These are phyloP conservation scores for Paramormyrops kingsleyae DNA, from an alignment of 2,113 vertebrate genomes.

Conservation along the genomic window DNA sequence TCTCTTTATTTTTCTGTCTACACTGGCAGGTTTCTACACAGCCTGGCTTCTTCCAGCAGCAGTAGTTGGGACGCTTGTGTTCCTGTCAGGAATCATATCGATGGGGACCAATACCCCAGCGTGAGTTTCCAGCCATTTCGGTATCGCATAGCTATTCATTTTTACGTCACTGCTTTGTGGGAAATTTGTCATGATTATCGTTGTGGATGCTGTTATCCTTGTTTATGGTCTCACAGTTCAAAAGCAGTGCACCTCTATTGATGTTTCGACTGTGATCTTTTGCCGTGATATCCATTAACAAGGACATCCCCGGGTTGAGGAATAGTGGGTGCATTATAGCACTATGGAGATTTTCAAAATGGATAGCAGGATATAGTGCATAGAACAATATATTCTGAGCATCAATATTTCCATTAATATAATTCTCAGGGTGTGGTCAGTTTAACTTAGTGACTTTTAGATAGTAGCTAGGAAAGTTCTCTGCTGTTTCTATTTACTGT, in stretches of 20 bases:
- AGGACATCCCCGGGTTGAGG: background rate
- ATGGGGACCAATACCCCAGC: constrained; percentile 62
- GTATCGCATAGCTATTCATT: background rate
- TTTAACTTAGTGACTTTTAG: background rate
- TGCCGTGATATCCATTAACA: constrained; percentile 28
- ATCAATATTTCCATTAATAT: background rate
- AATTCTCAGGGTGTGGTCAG: background rate
- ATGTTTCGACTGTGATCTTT: constrained; percentile 15
- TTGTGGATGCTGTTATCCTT: background rate
- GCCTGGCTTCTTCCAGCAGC: constrained; percentile 69
- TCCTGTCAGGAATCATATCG: constrained; percentile 61
- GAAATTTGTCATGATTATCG: background rate
- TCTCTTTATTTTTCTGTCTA: background rate
- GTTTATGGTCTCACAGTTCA: background rate
- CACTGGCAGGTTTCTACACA: constrained; percentile 65
- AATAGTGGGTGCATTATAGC: background rate
- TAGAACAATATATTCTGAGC: background rate
- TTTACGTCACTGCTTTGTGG: background rate
- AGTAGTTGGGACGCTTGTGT: constrained; percentile 64
- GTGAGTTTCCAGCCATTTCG: constrained; percentile 45
- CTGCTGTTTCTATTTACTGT: background rate
- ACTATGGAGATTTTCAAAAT: background rate
- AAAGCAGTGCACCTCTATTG: background rate
- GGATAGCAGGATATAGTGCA: background rate
- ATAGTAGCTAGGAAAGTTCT: background rate